Conservation (phyloP, 2,888 invertebrate species). For the Polydrusus pterygomalis region DNA sequence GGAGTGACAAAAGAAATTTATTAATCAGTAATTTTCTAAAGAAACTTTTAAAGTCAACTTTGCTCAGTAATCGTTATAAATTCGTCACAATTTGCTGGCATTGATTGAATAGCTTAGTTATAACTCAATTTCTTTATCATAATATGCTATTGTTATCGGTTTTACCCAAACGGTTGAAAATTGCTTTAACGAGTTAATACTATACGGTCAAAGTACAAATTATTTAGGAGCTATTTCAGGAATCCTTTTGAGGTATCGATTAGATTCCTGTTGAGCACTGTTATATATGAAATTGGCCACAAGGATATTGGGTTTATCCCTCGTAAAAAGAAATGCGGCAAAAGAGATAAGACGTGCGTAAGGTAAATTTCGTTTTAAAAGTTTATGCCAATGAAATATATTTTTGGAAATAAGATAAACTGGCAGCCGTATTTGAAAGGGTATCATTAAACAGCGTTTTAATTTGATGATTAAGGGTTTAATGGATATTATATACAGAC, state of each 20-base stretch:
- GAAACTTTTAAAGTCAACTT: too few species aligned
- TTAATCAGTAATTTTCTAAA: too few species aligned
- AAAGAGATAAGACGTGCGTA: neutral
- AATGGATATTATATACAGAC: too few species aligned
- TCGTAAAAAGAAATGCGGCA: slow-evolving; percentile 5
- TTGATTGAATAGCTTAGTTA: too few species aligned
- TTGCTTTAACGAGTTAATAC: slow-evolving; percentile 9
- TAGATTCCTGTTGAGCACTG: slow-evolving; percentile 32
- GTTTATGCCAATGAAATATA: too few species aligned
- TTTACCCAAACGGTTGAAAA: neutral
- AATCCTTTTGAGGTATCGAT: slow-evolving; percentile 42
- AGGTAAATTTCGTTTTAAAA: neutral
- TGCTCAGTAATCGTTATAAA: too few species aligned
- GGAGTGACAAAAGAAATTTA: too few species aligned
- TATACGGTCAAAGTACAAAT: slow-evolving; percentile 16
- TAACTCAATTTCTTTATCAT: neutral
- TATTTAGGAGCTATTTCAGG: slow-evolving; percentile 24
- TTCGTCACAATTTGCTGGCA: too few species aligned
- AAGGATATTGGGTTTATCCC: slow-evolving; percentile 35
- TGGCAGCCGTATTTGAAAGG: too few species aligned
- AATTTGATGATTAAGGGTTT: too few species aligned
- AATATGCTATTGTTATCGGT: neutral
- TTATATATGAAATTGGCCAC: slow-evolving; percentile 37
- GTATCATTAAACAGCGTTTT: too few species aligned
- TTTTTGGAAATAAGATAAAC: too few species aligned